A percentile compares a stretch with the other conserved stretches of the same genome.
Conservation (phyloP, 2,888 invertebrate species). For the Deilephila porcellus region DNA sequence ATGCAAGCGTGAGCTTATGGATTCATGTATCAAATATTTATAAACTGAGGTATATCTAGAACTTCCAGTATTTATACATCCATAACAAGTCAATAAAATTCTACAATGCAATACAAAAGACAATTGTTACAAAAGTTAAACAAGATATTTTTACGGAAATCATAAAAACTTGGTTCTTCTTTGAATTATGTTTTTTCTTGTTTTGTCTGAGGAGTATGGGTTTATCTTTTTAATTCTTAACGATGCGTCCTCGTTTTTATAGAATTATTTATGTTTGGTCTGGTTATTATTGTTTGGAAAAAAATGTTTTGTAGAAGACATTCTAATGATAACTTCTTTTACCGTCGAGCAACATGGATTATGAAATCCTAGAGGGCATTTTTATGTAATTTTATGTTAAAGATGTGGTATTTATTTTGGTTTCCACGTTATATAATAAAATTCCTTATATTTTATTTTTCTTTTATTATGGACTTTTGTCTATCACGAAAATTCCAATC, state of each 20-base stretch:
- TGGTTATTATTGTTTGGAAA: not conserved
- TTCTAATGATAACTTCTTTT: too few species aligned
- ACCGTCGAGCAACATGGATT: too few species aligned
- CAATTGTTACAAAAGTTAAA: slow-evolving; percentile 23
- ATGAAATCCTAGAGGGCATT: too few species aligned
- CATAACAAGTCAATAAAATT: slow-evolving; percentile 5
- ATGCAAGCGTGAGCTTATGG: too few species aligned
- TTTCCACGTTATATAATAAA: too few species aligned
- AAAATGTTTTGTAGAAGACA: not conserved
- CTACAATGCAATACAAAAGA: not conserved
- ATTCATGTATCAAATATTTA: too few species aligned
- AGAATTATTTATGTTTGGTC: not conserved
- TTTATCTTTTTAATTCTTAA: slow-evolving; percentile 4
- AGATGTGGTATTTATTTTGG: too few species aligned
- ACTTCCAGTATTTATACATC: not conserved
- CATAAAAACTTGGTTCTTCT: slow-evolving; percentile 14
- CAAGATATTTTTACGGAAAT: slow-evolving; percentile 20
- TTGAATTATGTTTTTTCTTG: slow-evolving; percentile 5
- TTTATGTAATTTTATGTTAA: too few species aligned
- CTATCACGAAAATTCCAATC: too few species aligned
- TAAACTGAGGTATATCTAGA: too few species aligned
- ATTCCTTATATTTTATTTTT: too few species aligned
- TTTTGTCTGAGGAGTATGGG: not conserved
- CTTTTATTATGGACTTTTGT: too few species aligned
- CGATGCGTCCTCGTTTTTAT: not conserved